Base-by-base conservation (phyloP, 1,140 invertebrate genomes). In the Pectinophora gossypiella region DNA sequence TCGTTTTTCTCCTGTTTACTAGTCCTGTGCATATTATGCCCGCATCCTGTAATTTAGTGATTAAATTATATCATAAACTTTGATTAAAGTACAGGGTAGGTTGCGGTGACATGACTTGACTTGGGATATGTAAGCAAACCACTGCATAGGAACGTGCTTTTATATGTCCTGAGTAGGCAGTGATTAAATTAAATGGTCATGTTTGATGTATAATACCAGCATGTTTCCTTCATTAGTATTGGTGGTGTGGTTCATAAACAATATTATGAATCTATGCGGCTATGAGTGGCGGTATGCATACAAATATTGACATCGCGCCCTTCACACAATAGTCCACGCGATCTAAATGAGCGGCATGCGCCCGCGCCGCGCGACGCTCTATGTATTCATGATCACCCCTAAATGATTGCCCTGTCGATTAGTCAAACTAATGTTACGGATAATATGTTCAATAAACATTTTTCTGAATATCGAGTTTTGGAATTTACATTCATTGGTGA, bases 331-430 rank as follows among this genome's bases (percentile, higher is more conserved):
- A n/a, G 48, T 48, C 18, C 18, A 46, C 19, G 54, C 51, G 50
- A 69, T 58, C 60, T 51, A 65, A 62, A 69, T 63, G 64, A 61
- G 36, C 43, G 44, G 36, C 61, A 18, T 18, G n/a, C 36, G 23
- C 12, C 23, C 5, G 12, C 5, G 23, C 23, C 5, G n/a, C n/a
- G n/a, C n/a, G 12, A 27, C 23, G 23, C 23, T 27, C 5, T 12
- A 27, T 40, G 36, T 40, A 18, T 40, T 15, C 16, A 16, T 40
- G n/a, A 40, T 40, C 16, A 16, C 2, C 1, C 36, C 16, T 40
- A 40, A 40, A 27, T 27, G 5, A 27, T 27, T 27, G 23, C 23
- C 23, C 23, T 27, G 12, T 12, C 23, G 23, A 27, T 27, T 27
- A n/a, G n/a, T n/a, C n/a, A n/a, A n/a, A n/a, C n/a, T n/a, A n/a